These are phyloP conservation scores for Tor tambroides DNA, from an alignment of 2,113 vertebrate species.

Conservation along the genomic window DNA sequence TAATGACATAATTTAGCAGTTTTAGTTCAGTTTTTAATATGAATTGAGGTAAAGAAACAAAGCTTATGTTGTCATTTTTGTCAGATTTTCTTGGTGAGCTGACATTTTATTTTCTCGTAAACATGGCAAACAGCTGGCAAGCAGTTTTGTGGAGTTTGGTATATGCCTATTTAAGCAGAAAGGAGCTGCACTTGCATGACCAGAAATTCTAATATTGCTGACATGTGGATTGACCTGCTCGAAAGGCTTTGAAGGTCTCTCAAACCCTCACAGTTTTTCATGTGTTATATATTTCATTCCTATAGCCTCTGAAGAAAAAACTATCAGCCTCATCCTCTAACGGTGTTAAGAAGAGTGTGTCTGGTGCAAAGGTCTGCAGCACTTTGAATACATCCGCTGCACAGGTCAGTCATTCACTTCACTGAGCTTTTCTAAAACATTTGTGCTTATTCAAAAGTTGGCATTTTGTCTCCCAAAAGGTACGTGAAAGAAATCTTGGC, in stretches of 20 bases:
- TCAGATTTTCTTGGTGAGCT: not conserved
- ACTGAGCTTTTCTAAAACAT: not conserved
- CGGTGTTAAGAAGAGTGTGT: conserved; percentile 62
- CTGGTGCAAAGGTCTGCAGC: conserved; percentile 42
- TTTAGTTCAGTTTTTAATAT: not conserved
- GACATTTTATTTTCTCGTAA: not conserved
- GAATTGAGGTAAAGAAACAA: not conserved
- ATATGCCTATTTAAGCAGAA: not conserved
- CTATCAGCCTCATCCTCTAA: conserved; percentile 53
- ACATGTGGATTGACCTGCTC: not conserved
- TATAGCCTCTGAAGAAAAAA: conserved; percentile 64
- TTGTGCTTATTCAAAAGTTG: not conserved
- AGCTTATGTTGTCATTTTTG: not conserved
- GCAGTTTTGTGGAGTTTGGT: not conserved
- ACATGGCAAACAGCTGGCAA: not conserved
- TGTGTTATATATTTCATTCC: not conserved
- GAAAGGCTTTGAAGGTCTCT: conserved; percentile 6
- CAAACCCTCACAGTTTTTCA: not conserved
- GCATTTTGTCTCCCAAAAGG: not conserved
- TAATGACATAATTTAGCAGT: not conserved
- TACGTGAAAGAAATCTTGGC: not conserved
- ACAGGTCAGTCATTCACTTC: conserved; percentile 55
- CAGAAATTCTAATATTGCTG: not conserved
- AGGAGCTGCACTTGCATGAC: not conserved
- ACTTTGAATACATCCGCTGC: not conserved